Percentiles rank a stretch among this genome's conserved stretches.
Evolutionary conservation across 2,888 invertebrate species (phyloP).

Genomic region (Ophraella communa): DNA sequence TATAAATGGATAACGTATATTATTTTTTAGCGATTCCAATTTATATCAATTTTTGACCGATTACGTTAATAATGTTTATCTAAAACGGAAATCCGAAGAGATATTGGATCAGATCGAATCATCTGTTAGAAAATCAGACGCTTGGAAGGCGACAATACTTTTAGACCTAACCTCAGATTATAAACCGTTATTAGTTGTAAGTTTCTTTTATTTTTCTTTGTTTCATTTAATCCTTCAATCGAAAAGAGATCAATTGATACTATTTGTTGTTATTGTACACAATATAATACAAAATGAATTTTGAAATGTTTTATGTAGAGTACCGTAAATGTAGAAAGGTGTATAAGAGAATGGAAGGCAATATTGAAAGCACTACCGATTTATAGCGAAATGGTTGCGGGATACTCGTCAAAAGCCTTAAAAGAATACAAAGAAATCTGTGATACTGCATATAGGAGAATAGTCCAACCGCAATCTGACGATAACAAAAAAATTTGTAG

Average conservation of each 20-base stretch:
- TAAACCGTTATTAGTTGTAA: conserved; percentile 71
- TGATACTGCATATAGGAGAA: conserved; percentile 74
- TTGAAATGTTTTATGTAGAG: conserved; percentile 69
- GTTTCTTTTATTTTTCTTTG: too few relatives aligned
- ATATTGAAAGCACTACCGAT: conserved; percentile 75
- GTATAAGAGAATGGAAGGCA: conserved; percentile 70
- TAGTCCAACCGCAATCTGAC: conserved; percentile 79
- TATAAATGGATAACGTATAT: background rate
- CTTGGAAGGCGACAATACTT: conserved; percentile 79
- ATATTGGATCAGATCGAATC: conserved; percentile 71
- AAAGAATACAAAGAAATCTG: conserved; percentile 79
- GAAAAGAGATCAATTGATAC: too few relatives aligned
- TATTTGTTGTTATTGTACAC: too few relatives aligned
- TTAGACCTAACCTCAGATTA: conserved; percentile 71
- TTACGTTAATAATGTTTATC: conserved; percentile 86
- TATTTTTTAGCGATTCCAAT: conserved; percentile 69
- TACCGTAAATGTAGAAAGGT: conserved; percentile 74
- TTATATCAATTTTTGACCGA: conserved; percentile 85
- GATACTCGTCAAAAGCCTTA: conserved; percentile 73
- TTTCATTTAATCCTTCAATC: too few relatives aligned
- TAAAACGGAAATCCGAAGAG: conserved; percentile 75
- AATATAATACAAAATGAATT: too few relatives aligned
- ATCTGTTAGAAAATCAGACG: conserved; percentile 76
- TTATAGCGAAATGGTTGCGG: conserved; percentile 77
- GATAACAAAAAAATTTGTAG: conserved; percentile 77